Evolutionary conservation across 2,888 invertebrate species (phyloP).

Genomic region (Sericinus montela): DNA sequence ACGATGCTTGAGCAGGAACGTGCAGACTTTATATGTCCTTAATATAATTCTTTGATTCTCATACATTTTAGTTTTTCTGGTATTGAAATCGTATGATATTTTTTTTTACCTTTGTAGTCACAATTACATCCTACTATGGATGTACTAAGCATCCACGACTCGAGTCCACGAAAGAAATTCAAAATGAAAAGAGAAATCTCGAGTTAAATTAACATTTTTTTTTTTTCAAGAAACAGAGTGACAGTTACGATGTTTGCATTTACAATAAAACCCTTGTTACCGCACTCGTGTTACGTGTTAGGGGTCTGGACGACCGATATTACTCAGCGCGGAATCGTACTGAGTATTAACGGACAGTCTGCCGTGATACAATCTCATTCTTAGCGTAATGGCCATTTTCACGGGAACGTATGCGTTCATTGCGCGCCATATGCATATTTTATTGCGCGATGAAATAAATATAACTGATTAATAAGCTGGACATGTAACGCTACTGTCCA

Average conservation of each 20-base stretch:
- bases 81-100: no score
- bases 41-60: no score
- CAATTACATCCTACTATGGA: no score
- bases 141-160: no score
- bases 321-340: conserved; percentile 14
- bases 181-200: no score
- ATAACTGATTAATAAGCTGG: conserved; percentile 68
- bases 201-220: no score
- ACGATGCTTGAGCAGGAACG: no score
- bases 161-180: no score
- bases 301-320: conserved; percentile 4
- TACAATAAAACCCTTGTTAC: conserved; percentile 7
- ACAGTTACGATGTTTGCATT: not conserved
- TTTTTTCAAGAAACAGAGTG: not conserved
- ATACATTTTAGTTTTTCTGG: no score
- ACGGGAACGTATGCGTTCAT: conserved; percentile 45
- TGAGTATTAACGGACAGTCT: conserved; percentile 17
- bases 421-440: conserved; percentile 55
- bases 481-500: conserved; percentile 64
- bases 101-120: no score
- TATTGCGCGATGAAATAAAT: conserved; percentile 71
- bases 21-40: no score
- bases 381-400: conserved; percentile 38
- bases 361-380: conserved; percentile 28
- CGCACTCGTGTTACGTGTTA: conserved; percentile 13